Base-by-base conservation (phyloP, 2,888 invertebrate genomes). In the Drosophila cracens region DNA sequence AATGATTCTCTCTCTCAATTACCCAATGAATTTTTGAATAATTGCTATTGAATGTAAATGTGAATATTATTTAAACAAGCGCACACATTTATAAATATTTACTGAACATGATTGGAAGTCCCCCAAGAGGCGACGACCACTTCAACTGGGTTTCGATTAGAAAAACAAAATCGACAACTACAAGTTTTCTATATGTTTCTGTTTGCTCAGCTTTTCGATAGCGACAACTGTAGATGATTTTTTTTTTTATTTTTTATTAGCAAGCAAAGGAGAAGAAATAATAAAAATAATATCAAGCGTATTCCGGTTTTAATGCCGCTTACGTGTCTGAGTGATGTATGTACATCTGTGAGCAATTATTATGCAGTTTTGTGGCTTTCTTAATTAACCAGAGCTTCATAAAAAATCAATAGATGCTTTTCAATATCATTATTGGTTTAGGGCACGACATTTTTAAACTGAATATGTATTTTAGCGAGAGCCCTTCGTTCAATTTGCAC, bases 221-320 rank as follows among this genome's bases (percentile, higher is more conserved):
- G 46, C 48, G 27, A 27, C 52, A 60, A 71, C n/a, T 71, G 53
- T 43, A 25, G 13, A 25, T 31, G 21, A 36, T 31, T 54, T 18
- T 52, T 54, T 18, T 52, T 11, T 13, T 33, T 33, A 29, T 36
- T 54, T 63, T 40, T 38, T 13, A 61, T 57, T 60, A 60, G 62
- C 16, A 6, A 29, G 40, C 46, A 57, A 58, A 10, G 38, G 27
- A 36, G 21, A 62, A 48, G 7, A 21, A 40, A 36, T 25, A 49
- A 48, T 40, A 61, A 61, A 53, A 57, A 16, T 4, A 46, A 62
- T 64, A 80, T 64, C 84, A 60, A 84, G 62, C 69, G 72, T 70
- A 56, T 76, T 76, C 87, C 74, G 59, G 76, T 76, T 84, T 67
- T 52, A 63, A 34, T 70, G 64, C 40, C 49, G 60, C 63, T 27